Evolutionary conservation across 2,113 vertebrate species (phyloP).

Genomic region (Herpetotheres cachinnans): DNA sequence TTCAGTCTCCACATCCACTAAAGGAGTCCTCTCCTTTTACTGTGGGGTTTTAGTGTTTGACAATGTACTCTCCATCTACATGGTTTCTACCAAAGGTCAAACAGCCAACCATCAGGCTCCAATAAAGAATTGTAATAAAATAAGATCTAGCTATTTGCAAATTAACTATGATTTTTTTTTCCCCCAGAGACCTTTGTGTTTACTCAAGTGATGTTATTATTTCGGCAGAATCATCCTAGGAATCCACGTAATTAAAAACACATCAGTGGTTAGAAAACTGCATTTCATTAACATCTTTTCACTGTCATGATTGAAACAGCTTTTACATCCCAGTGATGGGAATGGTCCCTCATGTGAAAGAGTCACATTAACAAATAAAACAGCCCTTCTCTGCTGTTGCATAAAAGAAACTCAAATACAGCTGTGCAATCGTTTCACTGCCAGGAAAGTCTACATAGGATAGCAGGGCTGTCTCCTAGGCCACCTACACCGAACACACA

Average conservation of each 20-base stretch:
- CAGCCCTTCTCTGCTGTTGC: too few species aligned
- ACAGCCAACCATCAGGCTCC: not conserved
- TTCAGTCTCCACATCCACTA: not conserved
- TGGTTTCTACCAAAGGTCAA: not conserved
- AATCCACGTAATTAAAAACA: not conserved
- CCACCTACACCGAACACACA: too few species aligned
- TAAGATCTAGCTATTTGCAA: not conserved
- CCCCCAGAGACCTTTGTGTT: not conserved
- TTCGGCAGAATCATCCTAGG: not conserved
- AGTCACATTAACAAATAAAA: rapidly evolving
- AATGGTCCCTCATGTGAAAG: not conserved
- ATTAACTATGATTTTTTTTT: not conserved
- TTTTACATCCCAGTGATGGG: not conserved
- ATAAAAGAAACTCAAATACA: too few species aligned
- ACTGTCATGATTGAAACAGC: not conserved
- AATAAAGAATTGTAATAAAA: not conserved
- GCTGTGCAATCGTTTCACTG: rapidly evolving
- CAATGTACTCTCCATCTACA: not conserved
- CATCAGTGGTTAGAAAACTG: not conserved
- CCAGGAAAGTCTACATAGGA: rapidly evolving
- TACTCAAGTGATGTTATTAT: not conserved
- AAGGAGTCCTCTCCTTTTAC: not conserved
- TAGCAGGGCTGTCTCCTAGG: rapidly evolving
- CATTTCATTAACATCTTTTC: not conserved
- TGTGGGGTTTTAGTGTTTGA: not conserved